Evolutionary conservation across 2,888 invertebrate species (phyloP).

Genomic region (Sympetrum striolatum): DNA sequence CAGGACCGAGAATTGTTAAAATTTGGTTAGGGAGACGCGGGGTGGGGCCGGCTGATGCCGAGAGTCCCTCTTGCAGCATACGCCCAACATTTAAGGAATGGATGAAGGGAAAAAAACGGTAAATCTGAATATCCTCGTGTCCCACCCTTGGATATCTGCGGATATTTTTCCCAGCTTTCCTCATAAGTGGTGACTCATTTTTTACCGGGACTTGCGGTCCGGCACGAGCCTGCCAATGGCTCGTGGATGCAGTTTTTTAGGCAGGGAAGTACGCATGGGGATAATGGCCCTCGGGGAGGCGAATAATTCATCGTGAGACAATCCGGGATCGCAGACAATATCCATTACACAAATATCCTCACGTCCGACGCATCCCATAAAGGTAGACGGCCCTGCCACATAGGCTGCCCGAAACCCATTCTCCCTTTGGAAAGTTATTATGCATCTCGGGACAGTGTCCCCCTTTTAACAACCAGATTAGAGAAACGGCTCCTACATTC

Average conservation of each 20-base stretch:
- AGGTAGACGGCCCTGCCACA: background rate
- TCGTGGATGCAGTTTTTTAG: background rate
- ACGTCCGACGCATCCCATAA: background rate
- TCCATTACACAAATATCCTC: background rate
- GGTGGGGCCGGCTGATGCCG: too few species aligned
- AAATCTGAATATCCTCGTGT: background rate
- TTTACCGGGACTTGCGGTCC: background rate
- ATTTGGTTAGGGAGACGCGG: too few species aligned
- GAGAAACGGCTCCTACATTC: background rate
- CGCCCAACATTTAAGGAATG: background rate
- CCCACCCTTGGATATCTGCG: background rate
- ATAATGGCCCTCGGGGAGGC: background rate
- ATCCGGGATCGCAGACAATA: background rate
- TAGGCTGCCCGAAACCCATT: background rate
- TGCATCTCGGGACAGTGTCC: background rate
- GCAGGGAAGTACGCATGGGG: background rate
- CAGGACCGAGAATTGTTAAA: background rate
- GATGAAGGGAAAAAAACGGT: background rate
- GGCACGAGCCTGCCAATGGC: background rate
- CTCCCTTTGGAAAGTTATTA: background rate
- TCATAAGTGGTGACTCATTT: background rate
- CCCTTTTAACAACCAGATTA: background rate
- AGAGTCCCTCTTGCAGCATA: background rate
- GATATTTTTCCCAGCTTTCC: background rate
- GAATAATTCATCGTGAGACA: background rate